Base-by-base conservation (phyloP, 2,797 vertebrate genomes). In the Micropoecilia bifurca region DNA sequence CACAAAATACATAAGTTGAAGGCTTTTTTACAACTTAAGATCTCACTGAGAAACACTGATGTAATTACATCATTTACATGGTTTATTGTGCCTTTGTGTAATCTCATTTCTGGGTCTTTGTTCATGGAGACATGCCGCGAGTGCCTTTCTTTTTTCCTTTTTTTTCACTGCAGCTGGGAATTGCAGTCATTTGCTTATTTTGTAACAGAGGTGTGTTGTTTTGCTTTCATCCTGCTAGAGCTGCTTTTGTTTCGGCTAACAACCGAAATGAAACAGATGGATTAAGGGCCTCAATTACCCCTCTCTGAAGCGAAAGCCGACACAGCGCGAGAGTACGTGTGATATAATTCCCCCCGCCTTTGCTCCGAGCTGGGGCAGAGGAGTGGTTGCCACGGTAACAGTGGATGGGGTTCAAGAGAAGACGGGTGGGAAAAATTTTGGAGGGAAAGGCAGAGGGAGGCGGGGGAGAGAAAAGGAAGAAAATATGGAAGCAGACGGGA, bases 361-460 rank as follows among this genome's bases (percentile, higher is more conserved):
- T 20, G 28, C 76, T 73, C 82, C 77, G 84, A 87, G 86, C 78
- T 72, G 80, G 89, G 88, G 90, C 87, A 91, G 92, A 92, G 86
- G 90, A 90, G 82, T 83, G 92, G 95, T 95, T 94, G 90, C 89
- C 91, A 90, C 28, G 91, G 95, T 93, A 94, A 94, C 91, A 89
- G 82, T 16, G 48, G 82, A 45, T 77, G 88, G 87, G 85, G 86
- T 78, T 80, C 41, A 71, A 63, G 73, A 83, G 82, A 79, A 90
- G 88, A 50, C 22, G 57, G 83, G 86, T 85, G 68, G 75, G 71
- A 79, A 75, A 80, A 55, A 74, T 48, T 77, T 16, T 6, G 13
- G 53, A 74, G 74, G 85, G 80, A 78, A 45, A 79, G 85, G 80
- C 68, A 77, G 80, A 63, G 22, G 69, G 73, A 18, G 13, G 12